These are phyloP conservation scores for Rhagophthalmus giganteus DNA, from an alignment of 2,888 invertebrate genomes.

Conservation along the genomic window DNA sequence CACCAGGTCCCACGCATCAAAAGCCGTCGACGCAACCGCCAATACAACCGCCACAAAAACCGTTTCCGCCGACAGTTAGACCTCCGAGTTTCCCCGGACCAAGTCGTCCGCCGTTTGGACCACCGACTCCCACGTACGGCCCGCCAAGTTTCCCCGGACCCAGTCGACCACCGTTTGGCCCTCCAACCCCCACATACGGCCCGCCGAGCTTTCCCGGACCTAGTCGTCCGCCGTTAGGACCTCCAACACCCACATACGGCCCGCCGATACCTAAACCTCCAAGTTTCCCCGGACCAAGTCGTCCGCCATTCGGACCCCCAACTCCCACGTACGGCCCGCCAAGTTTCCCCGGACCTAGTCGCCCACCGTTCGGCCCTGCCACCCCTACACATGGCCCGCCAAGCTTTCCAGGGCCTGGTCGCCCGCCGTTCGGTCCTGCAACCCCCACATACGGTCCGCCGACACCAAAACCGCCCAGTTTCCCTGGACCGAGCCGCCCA, in stretches of 20 bases:
- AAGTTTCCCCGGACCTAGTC: constrained; percentile 2
- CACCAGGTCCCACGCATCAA: constrained; percentile 72
- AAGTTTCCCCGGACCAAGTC: background rate
- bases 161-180: constrained; percentile 15
- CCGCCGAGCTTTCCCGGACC: background rate
- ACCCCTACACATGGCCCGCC: constrained; percentile 35
- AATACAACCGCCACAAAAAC: constrained; percentile 36
- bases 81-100: constrained; percentile 2
- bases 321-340: constrained; percentile 17
- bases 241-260: background rate
- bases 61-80: constrained; percentile 34
- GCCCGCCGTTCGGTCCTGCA: constrained; percentile 1
- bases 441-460: constrained; percentile 25
- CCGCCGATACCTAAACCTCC: background rate
- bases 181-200: constrained; percentile 4
- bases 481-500: constrained; percentile 31
- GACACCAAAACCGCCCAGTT: constrained; percentile 41
- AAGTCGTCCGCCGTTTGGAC: constrained; percentile 1
- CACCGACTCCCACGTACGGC: constrained; percentile 11
- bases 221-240: background rate
- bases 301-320: constrained; percentile 14
- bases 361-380: constrained; percentile 4
- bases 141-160: constrained; percentile 5
- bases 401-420: constrained; percentile 40
- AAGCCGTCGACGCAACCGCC: constrained; percentile 63